A percentile compares a stretch with the other conserved stretches of the same genome.
Conservation (phyloP, 2,888 invertebrate genomes). For the Polyommatus iphigenia region DNA sequence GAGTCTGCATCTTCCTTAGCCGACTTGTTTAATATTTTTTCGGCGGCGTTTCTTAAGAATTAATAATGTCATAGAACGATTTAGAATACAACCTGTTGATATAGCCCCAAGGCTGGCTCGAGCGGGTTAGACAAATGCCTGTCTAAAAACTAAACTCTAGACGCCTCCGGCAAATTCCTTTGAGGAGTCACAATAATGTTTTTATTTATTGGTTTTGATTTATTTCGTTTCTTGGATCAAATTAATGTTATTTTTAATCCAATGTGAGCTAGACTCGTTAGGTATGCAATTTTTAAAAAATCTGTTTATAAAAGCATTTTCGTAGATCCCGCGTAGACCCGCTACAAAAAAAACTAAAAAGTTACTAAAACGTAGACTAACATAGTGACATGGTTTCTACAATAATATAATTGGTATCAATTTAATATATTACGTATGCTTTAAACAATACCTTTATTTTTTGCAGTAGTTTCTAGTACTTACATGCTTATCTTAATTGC, state of each 20-base stretch:
- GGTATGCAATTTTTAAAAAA: not conserved
- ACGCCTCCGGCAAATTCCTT: not conserved
- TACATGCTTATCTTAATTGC: not conserved
- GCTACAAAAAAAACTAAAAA: not conserved
- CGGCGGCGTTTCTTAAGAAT: not conserved
- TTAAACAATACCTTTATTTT: not conserved
- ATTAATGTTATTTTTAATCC: not conserved
- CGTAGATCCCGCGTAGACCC: not conserved
- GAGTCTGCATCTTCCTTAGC: not conserved
- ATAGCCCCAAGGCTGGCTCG: constrained; percentile 8
- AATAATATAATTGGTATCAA: no score
- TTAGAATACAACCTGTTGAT: not conserved
- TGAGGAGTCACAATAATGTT: not conserved
- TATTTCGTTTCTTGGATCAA: not conserved
- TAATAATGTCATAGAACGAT: not conserved
- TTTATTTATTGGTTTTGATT: not conserved
- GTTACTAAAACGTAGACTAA: not conserved
- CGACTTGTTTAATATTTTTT: constrained; percentile 1
- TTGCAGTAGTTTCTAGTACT: not conserved
- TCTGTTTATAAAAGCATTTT: not conserved
- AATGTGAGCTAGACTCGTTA: not conserved
- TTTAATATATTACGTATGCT: not conserved
- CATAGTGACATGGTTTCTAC: no score
- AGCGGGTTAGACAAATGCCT: not conserved
- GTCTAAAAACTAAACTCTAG: not conserved